phyloP scores from a whole-genome alignment of 1,140 invertebrate species.

The Phthorimaea operculella region DNA sequence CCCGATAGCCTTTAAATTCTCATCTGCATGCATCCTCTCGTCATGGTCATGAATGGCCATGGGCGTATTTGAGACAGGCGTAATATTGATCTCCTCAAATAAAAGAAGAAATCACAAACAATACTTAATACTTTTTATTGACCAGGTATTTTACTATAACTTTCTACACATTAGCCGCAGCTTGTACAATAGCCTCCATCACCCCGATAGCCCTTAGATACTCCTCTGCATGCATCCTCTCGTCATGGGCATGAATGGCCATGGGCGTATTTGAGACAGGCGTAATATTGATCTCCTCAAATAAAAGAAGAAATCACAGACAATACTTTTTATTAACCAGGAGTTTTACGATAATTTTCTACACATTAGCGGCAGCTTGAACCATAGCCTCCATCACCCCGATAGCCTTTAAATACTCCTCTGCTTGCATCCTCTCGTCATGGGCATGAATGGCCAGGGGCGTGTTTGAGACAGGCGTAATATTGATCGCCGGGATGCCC shows the following conservation, averaged over 20 bases:
- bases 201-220: no score
- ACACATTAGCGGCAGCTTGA: slow-evolving; percentile 58
- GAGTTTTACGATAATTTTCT: background rate
- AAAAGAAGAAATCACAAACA: no score
- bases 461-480: slow-evolving; percentile 81
- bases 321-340: no score
- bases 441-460: slow-evolving; percentile 79
- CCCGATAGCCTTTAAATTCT: slow-evolving; percentile 76
- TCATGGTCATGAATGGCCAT: slow-evolving; percentile 79
- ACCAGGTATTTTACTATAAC: no score
- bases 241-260: no score
- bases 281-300: no score
- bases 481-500: slow-evolving; percentile 78
- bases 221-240: no score
- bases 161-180: no score
- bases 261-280: no score
- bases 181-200: no score
- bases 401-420: slow-evolving; percentile 76
- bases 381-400: slow-evolving; percentile 71
- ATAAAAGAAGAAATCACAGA: no score
- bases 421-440: slow-evolving; percentile 78
- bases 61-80: slow-evolving; percentile 80
- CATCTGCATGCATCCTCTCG: slow-evolving; percentile 76
- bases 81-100: slow-evolving; percentile 75
- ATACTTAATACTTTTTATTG: no score